Conservation (phyloP, 2,113 vertebrate species). For the Xerus inauris region DNA sequence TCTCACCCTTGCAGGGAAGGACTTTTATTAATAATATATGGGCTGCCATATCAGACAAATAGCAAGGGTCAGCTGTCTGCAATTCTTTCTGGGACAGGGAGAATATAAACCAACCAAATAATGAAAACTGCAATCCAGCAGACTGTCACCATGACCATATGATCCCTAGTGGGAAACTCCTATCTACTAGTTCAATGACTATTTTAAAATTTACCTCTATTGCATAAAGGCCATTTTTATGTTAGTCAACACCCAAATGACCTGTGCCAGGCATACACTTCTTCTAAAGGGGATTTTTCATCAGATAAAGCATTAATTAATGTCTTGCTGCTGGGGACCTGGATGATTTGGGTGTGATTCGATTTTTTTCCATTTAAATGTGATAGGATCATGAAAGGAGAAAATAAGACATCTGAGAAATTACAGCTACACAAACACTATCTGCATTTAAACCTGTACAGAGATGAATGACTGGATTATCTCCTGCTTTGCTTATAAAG, state of each 20-base stretch:
- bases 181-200: background rate
- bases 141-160: conserved; percentile 1
- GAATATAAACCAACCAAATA: conserved; percentile 38
- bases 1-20: background rate
- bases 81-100: background rate
- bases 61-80: background rate
- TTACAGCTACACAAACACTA: background rate
- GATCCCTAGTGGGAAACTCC: conserved; percentile 40
- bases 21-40: conserved; percentile 60
- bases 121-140: conserved; percentile 11
- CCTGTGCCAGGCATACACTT: background rate
- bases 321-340: background rate
- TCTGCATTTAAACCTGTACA: background rate
- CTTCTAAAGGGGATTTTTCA: background rate
- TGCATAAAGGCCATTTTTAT: background rate
- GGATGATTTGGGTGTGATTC: background rate
- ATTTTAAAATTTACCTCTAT: background rate
- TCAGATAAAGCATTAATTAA: background rate
- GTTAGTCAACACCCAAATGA: background rate
- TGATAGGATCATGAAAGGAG: background rate
- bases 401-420: background rate
- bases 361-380: background rate
- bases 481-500: background rate
- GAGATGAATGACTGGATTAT: background rate
- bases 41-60: background rate